Evolutionary conservation across 2,797 vertebrate genomes (phyloP), one percentile per base, ranked within the genome.

Genomic region (Dendrocincla tyrannina): DNA sequence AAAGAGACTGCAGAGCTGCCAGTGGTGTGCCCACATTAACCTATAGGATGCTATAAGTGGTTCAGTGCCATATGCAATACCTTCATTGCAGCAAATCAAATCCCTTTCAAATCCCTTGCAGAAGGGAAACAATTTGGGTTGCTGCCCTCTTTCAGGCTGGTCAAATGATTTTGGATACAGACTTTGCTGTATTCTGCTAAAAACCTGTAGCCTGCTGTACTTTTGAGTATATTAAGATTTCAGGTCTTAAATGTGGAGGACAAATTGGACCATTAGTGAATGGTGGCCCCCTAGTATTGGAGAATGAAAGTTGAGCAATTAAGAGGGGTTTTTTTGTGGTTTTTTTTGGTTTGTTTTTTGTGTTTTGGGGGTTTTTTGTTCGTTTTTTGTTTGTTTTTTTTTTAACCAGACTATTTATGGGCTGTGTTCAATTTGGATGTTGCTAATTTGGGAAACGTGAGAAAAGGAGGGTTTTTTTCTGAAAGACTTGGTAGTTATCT

Each of bases 361-460:
- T 27, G 47, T 8, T 13, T 7, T 24, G 24, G 35, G 35, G 35
- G 35, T 35, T 35, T 35, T 46, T 46, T 46, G 47, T 46, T 52
- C 41, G 20, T 37, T 24, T 28, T 17, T 44, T 44, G 44, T 44
- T 39, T 14, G 39, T 39, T 44, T 39, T 50, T 39, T 50, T 75
- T 70, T 67, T 32, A 72, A 53, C 46, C 44, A 27, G 25, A 15
- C 68, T 96, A 92, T 96, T 93, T 94, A 87, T 96, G 86, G 91
- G 52, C 53, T 83, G 32, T 39, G 56, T 80, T 93, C 90, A 70
- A 4, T 92, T 66, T 93, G 81, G 56, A 94, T 85, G 84, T 94
- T 96, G 64, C 94, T 96, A 96, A 95, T 92, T 92, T 89, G 81
- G 91, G 95, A 93, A 89, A 96, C 84, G 7, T 96, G 96, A 97